phyloP scores from a whole-genome alignment of 2,113 vertebrate genomes.

The Hystrix brachyura region DNA sequence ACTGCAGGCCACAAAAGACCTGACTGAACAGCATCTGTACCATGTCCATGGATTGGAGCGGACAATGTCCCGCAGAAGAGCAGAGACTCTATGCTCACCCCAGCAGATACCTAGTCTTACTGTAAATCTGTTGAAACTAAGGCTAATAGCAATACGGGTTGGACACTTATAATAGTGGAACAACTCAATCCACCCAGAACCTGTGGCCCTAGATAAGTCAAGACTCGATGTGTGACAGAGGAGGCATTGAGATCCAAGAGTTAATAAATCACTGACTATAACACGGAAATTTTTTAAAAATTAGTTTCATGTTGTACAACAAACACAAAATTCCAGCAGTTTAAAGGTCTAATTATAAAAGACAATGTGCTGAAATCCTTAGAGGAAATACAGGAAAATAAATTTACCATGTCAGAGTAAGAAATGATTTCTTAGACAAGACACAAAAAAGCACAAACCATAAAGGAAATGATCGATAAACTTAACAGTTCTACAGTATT shows the following conservation, averaged over 20 bases:
- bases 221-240: accelerated
- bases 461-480: neutral
- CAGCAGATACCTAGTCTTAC: neutral
- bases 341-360: neutral
- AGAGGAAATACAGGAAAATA: neutral
- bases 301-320: neutral
- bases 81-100: neutral
- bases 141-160: neutral
- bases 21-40: neutral
- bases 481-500: neutral
- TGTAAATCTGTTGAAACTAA: neutral
- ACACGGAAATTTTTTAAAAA: neutral
- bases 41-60: neutral
- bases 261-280: neutral
- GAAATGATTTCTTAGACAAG: neutral
- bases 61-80: neutral
- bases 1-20: neutral
- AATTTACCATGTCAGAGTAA: neutral
- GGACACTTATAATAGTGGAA: neutral
- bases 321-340: neutral
- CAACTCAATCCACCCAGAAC: neutral
- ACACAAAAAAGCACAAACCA: neutral
- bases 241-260: neutral
- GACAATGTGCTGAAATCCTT: neutral
- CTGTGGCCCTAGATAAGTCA: accelerated